Percentiles rank a stretch among this genome's conserved stretches.
phyloP scores from a whole-genome alignment of 2,888 invertebrate species.

The Drosophila suboccidentalis region DNA sequence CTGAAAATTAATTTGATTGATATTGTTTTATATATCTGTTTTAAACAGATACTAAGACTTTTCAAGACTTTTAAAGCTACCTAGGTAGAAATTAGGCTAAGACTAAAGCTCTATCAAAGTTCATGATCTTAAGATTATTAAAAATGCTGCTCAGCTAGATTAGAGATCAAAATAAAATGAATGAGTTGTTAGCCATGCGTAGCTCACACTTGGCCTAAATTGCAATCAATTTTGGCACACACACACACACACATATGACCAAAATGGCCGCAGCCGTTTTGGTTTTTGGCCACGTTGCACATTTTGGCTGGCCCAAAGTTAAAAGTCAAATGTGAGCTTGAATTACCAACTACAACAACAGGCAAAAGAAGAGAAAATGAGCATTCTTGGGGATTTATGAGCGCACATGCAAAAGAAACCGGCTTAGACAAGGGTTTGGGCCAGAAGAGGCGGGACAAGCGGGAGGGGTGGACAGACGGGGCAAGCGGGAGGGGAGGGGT shows the following conservation, averaged over 20 bases:
- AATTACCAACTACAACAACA: conserved; percentile 57
- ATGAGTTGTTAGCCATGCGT: conserved; percentile 25
- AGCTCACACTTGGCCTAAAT: conserved; percentile 42
- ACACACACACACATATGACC: conserved; percentile 42
- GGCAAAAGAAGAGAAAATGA: conserved; percentile 58
- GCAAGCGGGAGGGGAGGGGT: background rate
- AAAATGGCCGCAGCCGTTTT: conserved; percentile 63
- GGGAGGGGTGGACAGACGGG: too few species aligned
- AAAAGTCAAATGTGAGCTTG: conserved; percentile 80
- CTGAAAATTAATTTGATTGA: too few species aligned
- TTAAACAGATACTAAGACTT: too few species aligned
- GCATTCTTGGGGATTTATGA: conserved; percentile 78
- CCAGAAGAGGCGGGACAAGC: conserved; percentile 19
- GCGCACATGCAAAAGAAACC: conserved; percentile 74
- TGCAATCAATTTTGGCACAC: conserved; percentile 43
- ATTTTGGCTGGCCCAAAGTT: conserved; percentile 72
- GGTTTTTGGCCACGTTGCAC: conserved; percentile 66
- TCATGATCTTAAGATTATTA: background rate
- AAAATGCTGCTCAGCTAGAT: background rate
- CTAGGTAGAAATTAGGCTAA: background rate
- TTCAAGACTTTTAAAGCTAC: too few species aligned
- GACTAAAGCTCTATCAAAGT: background rate
- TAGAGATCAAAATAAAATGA: conserved; percentile 1
- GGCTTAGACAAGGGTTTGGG: conserved; percentile 61
- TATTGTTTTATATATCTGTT: too few species aligned